Evolutionary conservation across 1,140 invertebrate genomes (phyloP).

Genomic region (Catajapyx aquilonaris): DNA sequence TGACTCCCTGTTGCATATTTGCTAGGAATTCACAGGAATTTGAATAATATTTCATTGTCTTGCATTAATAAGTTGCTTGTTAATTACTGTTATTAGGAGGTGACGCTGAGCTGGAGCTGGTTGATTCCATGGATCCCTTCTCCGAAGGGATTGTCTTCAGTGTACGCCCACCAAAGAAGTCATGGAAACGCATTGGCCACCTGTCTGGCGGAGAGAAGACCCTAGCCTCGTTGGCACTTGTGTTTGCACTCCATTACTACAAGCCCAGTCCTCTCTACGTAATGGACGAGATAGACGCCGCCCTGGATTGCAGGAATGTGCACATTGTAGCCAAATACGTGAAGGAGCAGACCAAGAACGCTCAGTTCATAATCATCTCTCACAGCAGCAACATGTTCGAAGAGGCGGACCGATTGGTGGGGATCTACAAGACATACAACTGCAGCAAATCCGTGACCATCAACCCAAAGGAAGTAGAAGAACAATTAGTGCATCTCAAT

Average conservation of each 20-base stretch:
- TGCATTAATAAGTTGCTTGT: too few species aligned
- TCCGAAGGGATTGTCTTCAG: constrained; percentile 80
- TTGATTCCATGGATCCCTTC: constrained; percentile 91
- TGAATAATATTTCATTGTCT: too few species aligned
- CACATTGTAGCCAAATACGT: constrained; percentile 98
- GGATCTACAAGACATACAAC: constrained; percentile 88
- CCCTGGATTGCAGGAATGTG: constrained; percentile 96
- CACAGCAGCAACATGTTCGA: constrained; percentile 97
- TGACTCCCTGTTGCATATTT: too few species aligned
- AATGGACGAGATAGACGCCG: constrained; percentile 99
- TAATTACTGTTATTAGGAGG: too few species aligned
- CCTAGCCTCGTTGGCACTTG: constrained; percentile 80
- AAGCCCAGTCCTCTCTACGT: constrained; percentile 95
- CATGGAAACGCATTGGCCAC: constrained; percentile 97
- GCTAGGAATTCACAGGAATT: too few species aligned
- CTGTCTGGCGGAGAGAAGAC: constrained; percentile 99
- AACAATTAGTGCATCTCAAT: too few species aligned
- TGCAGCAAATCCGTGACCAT: constrained; percentile 61
- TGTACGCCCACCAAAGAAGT: constrained; percentile 91
- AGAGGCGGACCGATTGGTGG: constrained; percentile 69
- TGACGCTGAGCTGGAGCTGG: constrained; percentile 88
- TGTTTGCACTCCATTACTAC: constrained; percentile 96
- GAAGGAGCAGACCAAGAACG: constrained; percentile 91
- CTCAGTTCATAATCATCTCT: constrained; percentile 97
- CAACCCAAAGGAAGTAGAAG: constrained; percentile 17